Conservation (phyloP, 2,797 vertebrate genomes). For the Sebastes baramenuke region DNA sequence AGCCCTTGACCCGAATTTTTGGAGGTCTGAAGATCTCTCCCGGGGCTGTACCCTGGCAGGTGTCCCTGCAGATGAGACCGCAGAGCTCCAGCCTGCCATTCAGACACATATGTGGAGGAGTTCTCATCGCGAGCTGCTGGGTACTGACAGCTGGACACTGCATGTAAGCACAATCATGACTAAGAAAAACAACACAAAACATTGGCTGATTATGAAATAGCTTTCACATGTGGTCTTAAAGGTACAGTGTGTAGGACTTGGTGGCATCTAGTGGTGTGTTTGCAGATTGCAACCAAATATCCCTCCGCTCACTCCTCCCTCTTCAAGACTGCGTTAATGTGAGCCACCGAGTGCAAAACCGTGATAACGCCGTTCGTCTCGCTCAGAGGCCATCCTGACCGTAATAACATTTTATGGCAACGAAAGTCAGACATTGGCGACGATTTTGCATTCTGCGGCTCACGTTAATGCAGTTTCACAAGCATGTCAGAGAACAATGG, state of each 20-base stretch:
- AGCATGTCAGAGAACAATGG: too few relatives aligned
- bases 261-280: neutral
- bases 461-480: too few relatives aligned
- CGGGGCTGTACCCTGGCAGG: conserved; percentile 93
- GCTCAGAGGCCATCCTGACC: too few relatives aligned
- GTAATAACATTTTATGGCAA: too few relatives aligned
- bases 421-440: too few relatives aligned
- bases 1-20: conserved; percentile 77
- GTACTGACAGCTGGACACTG: conserved; percentile 95
- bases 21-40: conserved; percentile 88
- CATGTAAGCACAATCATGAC: conserved; percentile 72
- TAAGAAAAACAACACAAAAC: neutral
- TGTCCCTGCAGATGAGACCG: conserved; percentile 84
- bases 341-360: too few relatives aligned
- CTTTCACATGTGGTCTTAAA: neutral
- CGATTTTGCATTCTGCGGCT: too few relatives aligned
- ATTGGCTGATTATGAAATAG: neutral
- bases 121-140: conserved; percentile 92
- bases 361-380: too few relatives aligned
- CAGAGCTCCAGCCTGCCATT: conserved; percentile 10
- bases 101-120: conserved; percentile 88
- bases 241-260: neutral
- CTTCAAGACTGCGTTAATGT: too few relatives aligned
- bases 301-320: too few relatives aligned
- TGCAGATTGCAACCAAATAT: too few relatives aligned